phyloP scores from a whole-genome alignment of 2,797 vertebrate genomes.

The Alosa sapidissima region DNA sequence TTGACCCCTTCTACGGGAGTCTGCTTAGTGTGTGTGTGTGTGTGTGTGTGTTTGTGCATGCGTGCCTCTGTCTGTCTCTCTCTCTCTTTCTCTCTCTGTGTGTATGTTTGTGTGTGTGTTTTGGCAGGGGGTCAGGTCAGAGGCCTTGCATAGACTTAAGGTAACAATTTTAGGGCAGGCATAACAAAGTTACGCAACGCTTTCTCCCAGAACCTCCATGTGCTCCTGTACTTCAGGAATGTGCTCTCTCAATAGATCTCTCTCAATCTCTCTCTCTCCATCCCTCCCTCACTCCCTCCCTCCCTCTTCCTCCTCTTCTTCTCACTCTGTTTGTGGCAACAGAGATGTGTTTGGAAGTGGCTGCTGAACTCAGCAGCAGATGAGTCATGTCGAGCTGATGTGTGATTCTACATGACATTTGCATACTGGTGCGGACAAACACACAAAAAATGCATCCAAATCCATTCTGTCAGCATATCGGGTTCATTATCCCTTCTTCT shows the following conservation, averaged over 20 bases:
- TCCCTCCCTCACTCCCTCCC: conserved; percentile 18
- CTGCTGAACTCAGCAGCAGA: not conserved
- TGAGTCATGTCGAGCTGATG: not conserved
- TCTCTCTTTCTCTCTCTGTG: not conserved
- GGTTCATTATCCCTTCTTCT: too few relatives aligned
- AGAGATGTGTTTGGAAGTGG: not conserved
- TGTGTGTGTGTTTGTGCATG: not conserved
- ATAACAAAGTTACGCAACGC: conserved; percentile 64
- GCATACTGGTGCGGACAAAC: not conserved
- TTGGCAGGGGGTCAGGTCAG: conserved; percentile 57
- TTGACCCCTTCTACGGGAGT: conserved; percentile 56
- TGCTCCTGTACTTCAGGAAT: conserved; percentile 56
- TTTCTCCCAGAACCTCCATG: conserved; percentile 54
- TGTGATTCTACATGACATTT: not conserved
- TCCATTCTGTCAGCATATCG: too few relatives aligned
- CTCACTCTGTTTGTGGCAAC: conserved; percentile 28
- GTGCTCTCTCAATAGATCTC: conserved; percentile 60
- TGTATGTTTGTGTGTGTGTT: conserved; percentile 5
- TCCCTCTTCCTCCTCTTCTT: conserved; percentile 41
- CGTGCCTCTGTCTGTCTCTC: not conserved
- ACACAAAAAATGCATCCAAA: too few relatives aligned
- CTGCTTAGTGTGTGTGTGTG: conserved; percentile 12
- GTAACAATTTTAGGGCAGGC: conserved; percentile 65
- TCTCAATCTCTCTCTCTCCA: conserved; percentile 55
- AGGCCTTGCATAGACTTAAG: conserved; percentile 55